Base-by-base conservation (phyloP, 2,113 vertebrate species). In the Illadopsis cleaveri region DNA sequence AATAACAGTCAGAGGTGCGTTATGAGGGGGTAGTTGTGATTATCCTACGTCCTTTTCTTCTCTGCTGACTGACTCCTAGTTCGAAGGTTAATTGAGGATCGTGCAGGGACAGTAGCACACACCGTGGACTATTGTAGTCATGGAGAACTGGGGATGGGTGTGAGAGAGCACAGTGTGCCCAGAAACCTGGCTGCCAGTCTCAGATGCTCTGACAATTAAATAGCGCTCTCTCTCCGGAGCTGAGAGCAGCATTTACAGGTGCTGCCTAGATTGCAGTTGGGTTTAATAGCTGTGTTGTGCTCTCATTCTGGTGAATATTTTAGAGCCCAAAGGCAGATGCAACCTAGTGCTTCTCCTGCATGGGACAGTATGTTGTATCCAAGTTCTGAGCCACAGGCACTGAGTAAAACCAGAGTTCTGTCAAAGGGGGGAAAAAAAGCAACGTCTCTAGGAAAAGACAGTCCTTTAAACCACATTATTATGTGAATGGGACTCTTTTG, bases 21-120 rank as follows among this genome's bases (percentile, higher is more conserved):
- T 54, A 17, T 0, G 1, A 10, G 18, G 18, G 16, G 12, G 10
- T 40, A 5, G 13, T 14, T 23, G 45, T 30, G 56, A 22, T 23
- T 45, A 18, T 27, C 50, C 65, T 35, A 13, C 0, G 33, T 22
- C 30, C 47, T n/a, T 64, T 27, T 60, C 11, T 2, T 28, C 48
- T 37, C 42, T 35, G 20, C 71, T 21, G 35, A 6, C 14, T 13
- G 35, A 35, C 24, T n/a, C 69, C 33, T 15, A 5, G 11, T 6
- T 37, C 6, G 10, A 47, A 77, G 65, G 50, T 53, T 57, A 47
- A n/a, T 3, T 11, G 42, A 79, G 60, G 56, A 25, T 18, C 9
- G 1, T 14, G 5, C 20, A 11, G n/a, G 35, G 35, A 10, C 7
- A 50, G 37, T 0, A 25, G 31, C 1, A 0, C 20, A 5, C 1